Evolutionary conservation across 2,113 vertebrate species (phyloP), one percentile per base, ranked within the genome.

Genomic region (Crotalus horridus): DNA sequence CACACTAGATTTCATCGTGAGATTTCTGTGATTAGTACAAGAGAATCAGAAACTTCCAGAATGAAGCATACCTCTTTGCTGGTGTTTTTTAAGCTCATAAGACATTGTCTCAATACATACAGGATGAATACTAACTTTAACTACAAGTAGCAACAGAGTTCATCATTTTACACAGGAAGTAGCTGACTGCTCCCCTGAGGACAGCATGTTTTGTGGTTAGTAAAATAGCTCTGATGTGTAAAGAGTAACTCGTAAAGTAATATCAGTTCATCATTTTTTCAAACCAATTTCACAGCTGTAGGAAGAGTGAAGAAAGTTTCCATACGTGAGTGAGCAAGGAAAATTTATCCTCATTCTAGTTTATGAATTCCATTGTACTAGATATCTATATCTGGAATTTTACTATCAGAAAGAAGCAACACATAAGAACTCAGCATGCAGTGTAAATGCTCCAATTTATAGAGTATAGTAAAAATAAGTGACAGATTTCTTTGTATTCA

Each of bases 241-340:
- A 95, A 53, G 85, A 95, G 89, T 92, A 96, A 96, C 91, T 94
- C 88, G 59, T 20, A 29, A 94, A 91, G 56, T 96, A 94, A 91
- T 91, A 96, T 94, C 89, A 92, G 91, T 94, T 95, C 92, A 92
- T 96, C 95, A 96, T 95, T 96, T 51, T 51, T 51, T 94, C 95
- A 96, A 96, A 95, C 90, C 93, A 96, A 95, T 96, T 96, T 97
- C 93, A 92, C 93, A 94, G 92, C 56, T 94, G 88, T 92, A 95
- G 92, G 89, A 96, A 96, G 94, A 86, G 94, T 93, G 93, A 96
- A 95, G 86, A 93, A 96, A 96, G 94, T 94, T 97, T 95, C 90
- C 89, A 92, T 58, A 92, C 58, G 33, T 95, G 93, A 95, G 92
- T 59, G 69, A 2, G 24, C 13, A 53, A 93, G n/a, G 89, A 94